Evolutionary conservation across 2,113 vertebrate genomes (phyloP), one percentile per base, ranked within the genome.

Genomic region (Serinus canaria): DNA sequence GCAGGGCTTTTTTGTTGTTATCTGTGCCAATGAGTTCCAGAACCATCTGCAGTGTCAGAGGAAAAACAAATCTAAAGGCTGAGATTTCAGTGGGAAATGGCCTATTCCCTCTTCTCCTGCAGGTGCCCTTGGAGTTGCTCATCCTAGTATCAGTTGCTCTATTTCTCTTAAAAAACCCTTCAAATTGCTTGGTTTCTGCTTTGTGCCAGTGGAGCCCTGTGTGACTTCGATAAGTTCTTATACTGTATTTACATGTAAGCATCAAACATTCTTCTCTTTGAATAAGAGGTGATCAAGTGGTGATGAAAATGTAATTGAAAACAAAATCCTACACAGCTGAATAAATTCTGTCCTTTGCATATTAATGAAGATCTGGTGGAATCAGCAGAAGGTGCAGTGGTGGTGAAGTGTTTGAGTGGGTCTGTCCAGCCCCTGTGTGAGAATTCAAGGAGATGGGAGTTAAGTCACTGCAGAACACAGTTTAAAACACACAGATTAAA

Each of bases 241-340:
- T 49, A 22, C 49, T 53, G 25, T 86, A 59, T 95, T 84, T 95
- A 64, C 63, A 78, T 49, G 68, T 79, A 89, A 70, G 80, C 67
- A 72, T 37, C 37, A 80, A 82, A 58, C 33, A 28, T 47, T 60
- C 68, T 89, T 94, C 66, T 56, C 64, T 86, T 96, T 75, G 62
- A 88, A 33, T 86, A 88, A 87, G 72, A 75, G 28, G 50, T 81
- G 44, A 89, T 82, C 28, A 88, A 90, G n/a, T 58, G 80, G 46
- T 58, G 81, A 50, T 55, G 64, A 89, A 96, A 94, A 69, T 35
- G 39, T 43, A 83, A 37, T 39, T 69, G 72, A 83, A 94, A 96
- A 63, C 24, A 95, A 88, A 94, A 81, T 56, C 37, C n/a, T 39
- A 50, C 47, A 46, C 39, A 80, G 44, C 31, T 46, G 81, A 95